Evolutionary conservation across 2,888 invertebrate species (phyloP).

Genomic region (Amblyteles armatorius): DNA sequence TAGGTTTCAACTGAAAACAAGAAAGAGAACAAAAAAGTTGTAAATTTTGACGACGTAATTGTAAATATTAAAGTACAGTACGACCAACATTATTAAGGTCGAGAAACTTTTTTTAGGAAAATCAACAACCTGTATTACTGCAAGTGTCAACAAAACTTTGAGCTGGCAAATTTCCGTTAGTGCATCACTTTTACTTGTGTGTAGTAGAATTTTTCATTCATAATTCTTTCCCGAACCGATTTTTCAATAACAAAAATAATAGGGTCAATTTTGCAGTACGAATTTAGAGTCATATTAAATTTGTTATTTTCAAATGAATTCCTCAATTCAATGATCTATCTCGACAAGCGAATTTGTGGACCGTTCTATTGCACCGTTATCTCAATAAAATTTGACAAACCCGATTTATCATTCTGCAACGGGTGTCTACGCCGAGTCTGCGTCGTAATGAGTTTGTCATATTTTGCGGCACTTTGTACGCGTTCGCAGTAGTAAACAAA

Average conservation of each 20-base stretch:
- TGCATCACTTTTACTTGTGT: no score
- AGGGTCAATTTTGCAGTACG: not conserved
- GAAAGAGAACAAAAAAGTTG: not conserved
- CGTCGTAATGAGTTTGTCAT: constrained; percentile 26
- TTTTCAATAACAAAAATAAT: no score
- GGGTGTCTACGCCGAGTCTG: constrained; percentile 29
- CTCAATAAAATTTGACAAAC: not conserved
- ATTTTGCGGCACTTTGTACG: constrained; percentile 27
- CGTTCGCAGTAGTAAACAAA: not conserved
- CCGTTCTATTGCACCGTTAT: not conserved
- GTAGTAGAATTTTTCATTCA: not conserved
- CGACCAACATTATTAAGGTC: not conserved
- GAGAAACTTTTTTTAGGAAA: not conserved
- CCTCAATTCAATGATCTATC: not conserved
- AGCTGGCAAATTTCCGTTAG: not conserved
- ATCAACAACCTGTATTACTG: not conserved
- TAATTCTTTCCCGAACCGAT: not conserved
- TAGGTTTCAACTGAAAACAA: constrained; percentile 2
- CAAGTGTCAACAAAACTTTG: not conserved
- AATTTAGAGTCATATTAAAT: not conserved
- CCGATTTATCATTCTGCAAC: not conserved
- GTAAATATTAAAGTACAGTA: not conserved
- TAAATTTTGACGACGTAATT: not conserved
- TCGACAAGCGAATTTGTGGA: not conserved
- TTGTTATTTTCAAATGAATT: not conserved